Evolutionary conservation across 2,113 vertebrate species (phyloP).

Genomic region (Syngnathus scovelli): DNA sequence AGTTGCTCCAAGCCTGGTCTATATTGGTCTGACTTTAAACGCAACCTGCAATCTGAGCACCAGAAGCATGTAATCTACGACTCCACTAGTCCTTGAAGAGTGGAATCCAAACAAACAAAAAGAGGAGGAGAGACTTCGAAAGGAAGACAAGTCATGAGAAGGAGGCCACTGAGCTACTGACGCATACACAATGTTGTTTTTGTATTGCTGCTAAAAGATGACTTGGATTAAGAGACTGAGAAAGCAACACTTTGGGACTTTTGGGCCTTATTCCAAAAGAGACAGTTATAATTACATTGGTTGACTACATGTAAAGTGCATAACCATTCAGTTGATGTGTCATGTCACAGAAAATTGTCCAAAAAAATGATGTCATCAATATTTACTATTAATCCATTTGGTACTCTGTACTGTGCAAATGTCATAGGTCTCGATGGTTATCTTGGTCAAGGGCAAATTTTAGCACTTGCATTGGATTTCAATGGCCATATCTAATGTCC

Average conservation of each 20-base stretch:
- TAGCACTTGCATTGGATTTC: too few species aligned
- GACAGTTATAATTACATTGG: neutral
- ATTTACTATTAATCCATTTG: too few species aligned
- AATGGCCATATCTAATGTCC: too few species aligned
- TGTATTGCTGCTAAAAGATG: conserved; percentile 25
- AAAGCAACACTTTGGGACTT: neutral
- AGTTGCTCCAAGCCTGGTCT: conserved; percentile 40
- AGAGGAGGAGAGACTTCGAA: conserved; percentile 20
- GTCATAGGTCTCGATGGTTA: too few species aligned
- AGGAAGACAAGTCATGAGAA: conserved; percentile 13
- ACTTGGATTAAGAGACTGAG: conserved; percentile 9
- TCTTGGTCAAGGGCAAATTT: too few species aligned
- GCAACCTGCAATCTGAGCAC: conserved; percentile 49
- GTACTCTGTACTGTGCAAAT: too few species aligned
- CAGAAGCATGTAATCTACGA: conserved; percentile 53
- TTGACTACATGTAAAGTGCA: neutral
- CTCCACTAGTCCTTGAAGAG: conserved; percentile 40
- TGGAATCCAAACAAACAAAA: conserved; percentile 62
- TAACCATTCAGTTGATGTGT: neutral
- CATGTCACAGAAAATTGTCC: neutral
- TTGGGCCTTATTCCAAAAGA: neutral
- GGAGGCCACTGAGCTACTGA: conserved; percentile 20
- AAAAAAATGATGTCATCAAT: neutral
- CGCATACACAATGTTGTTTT: conserved; percentile 12
- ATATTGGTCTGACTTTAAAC: conserved; percentile 54